phyloP scores from a whole-genome alignment of 1,140 invertebrate species.

The Trichonephila clavata region DNA sequence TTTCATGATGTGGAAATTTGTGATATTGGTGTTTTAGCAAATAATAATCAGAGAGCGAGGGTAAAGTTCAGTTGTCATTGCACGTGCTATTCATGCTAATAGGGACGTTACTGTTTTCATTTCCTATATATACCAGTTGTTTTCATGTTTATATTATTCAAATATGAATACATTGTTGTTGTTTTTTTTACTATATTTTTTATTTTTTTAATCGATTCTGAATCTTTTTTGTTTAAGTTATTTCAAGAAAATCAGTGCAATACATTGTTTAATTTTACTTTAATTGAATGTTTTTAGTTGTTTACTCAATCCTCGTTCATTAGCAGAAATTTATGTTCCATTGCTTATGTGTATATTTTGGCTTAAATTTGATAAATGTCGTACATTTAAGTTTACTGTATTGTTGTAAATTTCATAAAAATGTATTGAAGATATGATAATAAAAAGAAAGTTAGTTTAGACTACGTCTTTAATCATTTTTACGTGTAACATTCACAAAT shows the following conservation, averaged over 20 bases:
- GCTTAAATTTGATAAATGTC: background rate
- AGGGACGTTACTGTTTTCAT: background rate
- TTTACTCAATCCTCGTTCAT: no score
- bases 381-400: background rate
- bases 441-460: slow-evolving; percentile 53
- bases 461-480: background rate
- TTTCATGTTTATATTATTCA: background rate
- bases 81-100: slow-evolving; percentile 26
- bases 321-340: background rate
- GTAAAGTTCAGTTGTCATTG: background rate
- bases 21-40: slow-evolving; percentile 39
- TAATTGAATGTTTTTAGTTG: no score
- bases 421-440: slow-evolving; percentile 43
- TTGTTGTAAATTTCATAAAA: slow-evolving; percentile 9
- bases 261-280: no score
- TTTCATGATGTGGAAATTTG: slow-evolving; percentile 27
- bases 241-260: no score
- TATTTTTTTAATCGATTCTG: no score
- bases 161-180: background rate
- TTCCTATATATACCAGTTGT: background rate
- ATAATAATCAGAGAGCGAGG: background rate
- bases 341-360: background rate
- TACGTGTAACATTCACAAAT: background rate
- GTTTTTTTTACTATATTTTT: background rate
- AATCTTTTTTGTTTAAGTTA: background rate